These are phyloP conservation scores for Drosophila repleta DNA, from an alignment of 1,140 invertebrate species.

Conservation along the genomic window DNA sequence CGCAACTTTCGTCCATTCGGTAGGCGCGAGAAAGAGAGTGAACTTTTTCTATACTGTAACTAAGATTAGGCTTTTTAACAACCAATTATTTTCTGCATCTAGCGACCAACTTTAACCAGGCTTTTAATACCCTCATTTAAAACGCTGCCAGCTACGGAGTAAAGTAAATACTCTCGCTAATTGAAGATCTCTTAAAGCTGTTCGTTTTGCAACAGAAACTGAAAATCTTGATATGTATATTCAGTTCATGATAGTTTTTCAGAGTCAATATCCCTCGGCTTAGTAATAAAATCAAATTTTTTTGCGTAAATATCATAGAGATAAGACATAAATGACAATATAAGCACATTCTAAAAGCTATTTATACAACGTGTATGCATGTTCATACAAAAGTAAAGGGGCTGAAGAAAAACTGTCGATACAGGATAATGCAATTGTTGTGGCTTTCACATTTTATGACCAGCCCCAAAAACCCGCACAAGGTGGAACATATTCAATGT, in stretches of 20 bases:
- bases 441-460: conserved; percentile 43
- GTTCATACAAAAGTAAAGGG: not conserved
- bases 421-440: conserved; percentile 73
- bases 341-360: too few relatives aligned
- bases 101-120: not conserved
- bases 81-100: conserved; percentile 8
- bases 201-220: too few relatives aligned
- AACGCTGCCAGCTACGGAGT: not conserved
- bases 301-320: too few relatives aligned
- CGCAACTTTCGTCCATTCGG: conserved; percentile 7
- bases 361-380: too few relatives aligned
- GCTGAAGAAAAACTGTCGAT: conserved; percentile 53
- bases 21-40: not conserved
- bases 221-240: too few relatives aligned
- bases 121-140: too few relatives aligned
- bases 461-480: conserved; percentile 8
- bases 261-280: too few relatives aligned
- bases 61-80: conserved; percentile 58
- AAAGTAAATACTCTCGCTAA: too few relatives aligned
- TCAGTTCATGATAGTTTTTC: too few relatives aligned
- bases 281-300: too few relatives aligned
- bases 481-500: conserved; percentile 61
- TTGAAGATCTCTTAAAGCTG: too few relatives aligned
- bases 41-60: conserved; percentile 16
- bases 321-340: too few relatives aligned